Percentiles rank a stretch among this genome's conserved stretches.
Evolutionary conservation across 2,113 vertebrate species (phyloP).

Genomic region (Diadophis punctatus): DNA sequence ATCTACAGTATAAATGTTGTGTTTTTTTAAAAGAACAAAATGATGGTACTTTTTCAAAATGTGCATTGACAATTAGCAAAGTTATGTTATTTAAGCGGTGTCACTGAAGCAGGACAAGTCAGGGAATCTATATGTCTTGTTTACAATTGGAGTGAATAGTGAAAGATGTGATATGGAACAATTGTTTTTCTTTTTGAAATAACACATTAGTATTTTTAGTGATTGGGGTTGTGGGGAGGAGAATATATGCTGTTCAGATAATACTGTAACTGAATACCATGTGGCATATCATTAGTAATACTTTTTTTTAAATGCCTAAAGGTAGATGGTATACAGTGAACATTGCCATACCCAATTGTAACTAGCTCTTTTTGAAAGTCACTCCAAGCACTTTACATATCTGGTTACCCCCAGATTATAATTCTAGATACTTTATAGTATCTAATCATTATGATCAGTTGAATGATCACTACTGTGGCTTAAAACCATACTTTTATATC

Average conservation of each 20-base stretch:
- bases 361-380: conserved; percentile 66
- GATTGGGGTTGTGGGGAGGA: conserved; percentile 39
- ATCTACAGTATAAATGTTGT: conserved; percentile 36
- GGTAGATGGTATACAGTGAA: not conserved
- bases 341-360: conserved; percentile 49
- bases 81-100: conserved; percentile 38
- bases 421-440: conserved; percentile 89
- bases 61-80: conserved; percentile 42
- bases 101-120: conserved; percentile 58
- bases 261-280: conserved; percentile 35
- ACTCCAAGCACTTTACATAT: conserved; percentile 97
- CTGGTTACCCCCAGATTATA: conserved; percentile 87
- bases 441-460: conserved; percentile 95
- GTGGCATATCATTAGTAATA: conserved; percentile 33
- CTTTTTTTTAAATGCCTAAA: not conserved
- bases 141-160: conserved; percentile 66
- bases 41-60: conserved; percentile 45
- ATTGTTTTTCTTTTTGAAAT: conserved; percentile 60
- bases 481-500: conserved; percentile 70
- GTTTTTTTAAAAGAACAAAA: conserved; percentile 13
- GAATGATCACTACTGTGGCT: conserved; percentile 87
- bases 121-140: conserved; percentile 68
- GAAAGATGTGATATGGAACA: conserved; percentile 52
- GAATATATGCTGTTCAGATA: conserved; percentile 42
- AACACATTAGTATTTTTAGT: conserved; percentile 48